These are phyloP conservation scores for Sogatella furcifera DNA, from an alignment of 1,140 invertebrate genomes.

Conservation along the genomic window DNA sequence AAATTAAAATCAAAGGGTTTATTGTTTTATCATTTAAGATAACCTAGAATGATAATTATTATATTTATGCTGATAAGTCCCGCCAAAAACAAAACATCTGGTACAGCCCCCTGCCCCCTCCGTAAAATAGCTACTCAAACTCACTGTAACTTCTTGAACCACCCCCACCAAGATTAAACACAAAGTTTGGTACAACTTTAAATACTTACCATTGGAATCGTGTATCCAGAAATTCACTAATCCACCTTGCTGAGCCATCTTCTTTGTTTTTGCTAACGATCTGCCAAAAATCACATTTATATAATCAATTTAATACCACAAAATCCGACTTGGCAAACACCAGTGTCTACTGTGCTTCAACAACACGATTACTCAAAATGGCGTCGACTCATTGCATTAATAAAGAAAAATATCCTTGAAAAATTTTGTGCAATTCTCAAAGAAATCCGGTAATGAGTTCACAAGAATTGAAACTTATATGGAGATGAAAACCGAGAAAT, in stretches of 20 bases:
- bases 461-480: too few relatives aligned
- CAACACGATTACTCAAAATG: constrained; percentile 30
- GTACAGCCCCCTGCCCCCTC: not conserved
- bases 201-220: constrained; percentile 47
- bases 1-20: too few relatives aligned
- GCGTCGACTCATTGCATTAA: constrained; percentile 30
- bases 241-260: constrained; percentile 48
- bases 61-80: not conserved
- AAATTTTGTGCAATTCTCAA: too few relatives aligned
- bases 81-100: constrained; percentile 15
- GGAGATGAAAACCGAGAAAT: too few relatives aligned
- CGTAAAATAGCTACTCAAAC: not conserved
- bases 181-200: constrained; percentile 27
- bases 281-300: constrained; percentile 13
- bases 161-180: constrained; percentile 8
- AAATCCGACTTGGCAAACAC: constrained; percentile 10
- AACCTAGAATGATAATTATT: too few relatives aligned
- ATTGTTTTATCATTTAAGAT: too few relatives aligned
- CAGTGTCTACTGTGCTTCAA: constrained; percentile 7
- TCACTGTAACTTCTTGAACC: not conserved
- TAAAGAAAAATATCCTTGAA: too few relatives aligned
- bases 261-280: constrained; percentile 27
- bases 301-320: constrained; percentile 22
- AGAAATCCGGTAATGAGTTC: too few relatives aligned
- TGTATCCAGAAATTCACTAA: constrained; percentile 53